Conservation (phyloP, 2,888 invertebrate genomes). For the Dilophus febrilis region DNA sequence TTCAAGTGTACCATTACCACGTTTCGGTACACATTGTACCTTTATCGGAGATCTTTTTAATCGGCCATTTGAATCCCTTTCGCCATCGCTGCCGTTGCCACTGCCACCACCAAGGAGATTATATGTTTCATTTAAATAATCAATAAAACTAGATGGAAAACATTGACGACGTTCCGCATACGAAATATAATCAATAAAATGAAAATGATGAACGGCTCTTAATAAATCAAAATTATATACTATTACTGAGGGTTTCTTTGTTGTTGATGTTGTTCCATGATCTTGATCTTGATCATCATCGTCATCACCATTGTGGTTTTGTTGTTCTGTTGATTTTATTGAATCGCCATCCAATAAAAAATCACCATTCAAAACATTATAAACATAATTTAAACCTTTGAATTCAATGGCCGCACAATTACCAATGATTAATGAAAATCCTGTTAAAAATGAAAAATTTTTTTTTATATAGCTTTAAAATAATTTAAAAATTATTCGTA, state of each 20-base stretch:
- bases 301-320: background rate
- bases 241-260: background rate
- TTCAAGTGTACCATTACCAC: conserved; percentile 13
- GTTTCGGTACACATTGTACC: conserved; percentile 21
- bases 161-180: conserved; percentile 18
- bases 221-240: background rate
- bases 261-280: background rate
- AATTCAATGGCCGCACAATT: conserved; percentile 7
- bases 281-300: conserved; percentile 3
- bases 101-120: too few relatives aligned
- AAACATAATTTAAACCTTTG: conserved; percentile 9
- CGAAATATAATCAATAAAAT: conserved; percentile 20
- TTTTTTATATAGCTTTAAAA: too few relatives aligned
- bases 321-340: conserved; percentile 3
- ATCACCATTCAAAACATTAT: conserved; percentile 10
- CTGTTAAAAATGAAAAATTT: too few relatives aligned
- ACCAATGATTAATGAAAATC: too few relatives aligned
- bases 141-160: conserved; percentile 15
- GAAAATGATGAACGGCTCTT: conserved; percentile 15
- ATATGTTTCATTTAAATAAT: too few relatives aligned
- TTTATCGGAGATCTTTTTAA: conserved; percentile 17
- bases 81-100: conserved; percentile 1
- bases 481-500: too few relatives aligned
- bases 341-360: conserved; percentile 7
- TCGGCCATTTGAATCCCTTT: too few relatives aligned